These are phyloP conservation scores for Xestia ashworthii DNA, from an alignment of 2,888 invertebrate species.

Conservation along the genomic window DNA sequence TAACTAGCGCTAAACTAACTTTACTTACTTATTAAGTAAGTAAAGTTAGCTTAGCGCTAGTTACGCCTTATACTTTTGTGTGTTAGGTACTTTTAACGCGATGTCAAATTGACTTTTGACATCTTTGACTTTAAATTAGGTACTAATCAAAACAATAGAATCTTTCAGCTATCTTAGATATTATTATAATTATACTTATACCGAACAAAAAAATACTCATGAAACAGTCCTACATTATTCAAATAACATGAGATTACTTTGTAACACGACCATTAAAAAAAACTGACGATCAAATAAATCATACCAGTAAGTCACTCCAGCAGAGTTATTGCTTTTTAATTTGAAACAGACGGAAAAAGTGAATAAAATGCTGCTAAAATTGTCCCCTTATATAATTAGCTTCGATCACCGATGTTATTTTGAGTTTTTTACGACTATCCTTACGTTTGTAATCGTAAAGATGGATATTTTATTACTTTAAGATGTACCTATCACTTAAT, in stretches of 20 bases:
- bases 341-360: slow-evolving; percentile 79
- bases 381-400: slow-evolving; percentile 74
- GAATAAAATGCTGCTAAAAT: slow-evolving; percentile 59
- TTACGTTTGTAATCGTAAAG: slow-evolving; percentile 68
- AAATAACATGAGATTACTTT: slow-evolving; percentile 55
- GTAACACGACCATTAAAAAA: slow-evolving; percentile 61
- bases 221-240: slow-evolving; percentile 27
- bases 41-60: neutral
- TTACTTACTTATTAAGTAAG: too few relatives aligned
- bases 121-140: neutral
- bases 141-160: neutral
- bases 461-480: slow-evolving; percentile 51
- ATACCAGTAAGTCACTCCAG: slow-evolving; percentile 70
- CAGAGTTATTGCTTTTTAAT: slow-evolving; percentile 79
- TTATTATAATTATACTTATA: neutral
- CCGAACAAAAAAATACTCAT: neutral
- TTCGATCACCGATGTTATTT: slow-evolving; percentile 70
- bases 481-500: slow-evolving; percentile 29
- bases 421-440: slow-evolving; percentile 62
- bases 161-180: neutral
- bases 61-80: neutral
- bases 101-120: neutral
- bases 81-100: neutral
- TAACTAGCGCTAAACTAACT: too few relatives aligned
- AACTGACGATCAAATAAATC: slow-evolving; percentile 76